These are phyloP conservation scores for Pseudorectes ferrugineus DNA, from an alignment of 2,113 vertebrate genomes.

Conservation along the genomic window DNA sequence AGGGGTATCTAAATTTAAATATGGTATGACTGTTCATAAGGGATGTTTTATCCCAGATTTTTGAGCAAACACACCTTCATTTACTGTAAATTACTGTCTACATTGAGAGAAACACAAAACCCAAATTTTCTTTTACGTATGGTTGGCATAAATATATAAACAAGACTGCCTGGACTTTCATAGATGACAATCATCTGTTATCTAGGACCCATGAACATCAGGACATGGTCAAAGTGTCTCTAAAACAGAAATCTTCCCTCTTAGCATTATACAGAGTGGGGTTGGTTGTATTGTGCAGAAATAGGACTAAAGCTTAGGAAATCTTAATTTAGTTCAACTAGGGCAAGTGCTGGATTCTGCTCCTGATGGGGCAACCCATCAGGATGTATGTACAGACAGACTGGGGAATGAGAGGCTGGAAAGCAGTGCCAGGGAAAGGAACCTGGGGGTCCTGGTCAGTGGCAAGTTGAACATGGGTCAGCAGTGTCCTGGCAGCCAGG, in stretches of 20 bases:
- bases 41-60: neutral
- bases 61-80: neutral
- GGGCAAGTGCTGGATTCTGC: fast-evolving
- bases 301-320: neutral
- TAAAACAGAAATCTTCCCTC: neutral
- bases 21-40: neutral
- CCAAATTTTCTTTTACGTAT: neutral
- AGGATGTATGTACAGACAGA: fast-evolving
- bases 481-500: neutral
- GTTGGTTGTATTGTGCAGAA: neutral
- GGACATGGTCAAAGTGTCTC: neutral
- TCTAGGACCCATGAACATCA: neutral
- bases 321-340: neutral
- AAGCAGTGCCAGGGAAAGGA: neutral
- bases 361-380: fast-evolving
- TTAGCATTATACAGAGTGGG: fast-evolving
- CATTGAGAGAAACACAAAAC: neutral
- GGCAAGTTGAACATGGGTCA: neutral
- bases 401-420: neutral
- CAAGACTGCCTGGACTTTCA: neutral
- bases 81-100: neutral
- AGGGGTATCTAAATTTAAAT: neutral
- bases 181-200: neutral
- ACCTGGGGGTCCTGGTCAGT: neutral
- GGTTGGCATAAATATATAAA: neutral